phyloP scores from a whole-genome alignment of 2,113 vertebrate genomes.

The Brachyistius frenatus region DNA sequence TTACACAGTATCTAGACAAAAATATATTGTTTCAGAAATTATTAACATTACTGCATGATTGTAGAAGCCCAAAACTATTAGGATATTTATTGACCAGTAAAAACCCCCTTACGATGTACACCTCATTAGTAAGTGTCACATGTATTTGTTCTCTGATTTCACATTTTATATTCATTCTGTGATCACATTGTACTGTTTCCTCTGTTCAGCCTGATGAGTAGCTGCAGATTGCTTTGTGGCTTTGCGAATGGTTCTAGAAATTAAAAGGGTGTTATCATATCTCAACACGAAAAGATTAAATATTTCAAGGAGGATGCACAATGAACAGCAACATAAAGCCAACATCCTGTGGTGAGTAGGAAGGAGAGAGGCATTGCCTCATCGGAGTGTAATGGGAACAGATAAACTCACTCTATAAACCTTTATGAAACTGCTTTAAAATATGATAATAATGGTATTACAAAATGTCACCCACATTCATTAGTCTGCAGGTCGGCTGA shows the following conservation, averaged over 20 bases:
- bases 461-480: constrained; percentile 54
- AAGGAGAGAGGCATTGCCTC: background rate
- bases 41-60: background rate
- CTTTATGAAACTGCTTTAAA: constrained; percentile 35
- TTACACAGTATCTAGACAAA: background rate
- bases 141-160: background rate
- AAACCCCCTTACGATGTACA: background rate
- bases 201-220: background rate
- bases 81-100: background rate
- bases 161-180: background rate
- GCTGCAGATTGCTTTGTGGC: background rate
- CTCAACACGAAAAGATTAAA: background rate
- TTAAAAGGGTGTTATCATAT: constrained; percentile 4
- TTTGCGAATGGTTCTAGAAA: constrained; percentile 7
- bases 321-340: background rate
- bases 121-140: background rate
- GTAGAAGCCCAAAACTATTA: background rate
- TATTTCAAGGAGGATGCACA: background rate
- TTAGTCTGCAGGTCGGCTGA: constrained; percentile 38
- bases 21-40: background rate
- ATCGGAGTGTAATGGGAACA: background rate
- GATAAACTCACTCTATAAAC: constrained; percentile 33
- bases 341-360: background rate
- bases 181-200: background rate
- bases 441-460: constrained; percentile 42